These are phyloP conservation scores for Mya arenaria DNA, from an alignment of 1,140 invertebrate species.

Conservation along the genomic window DNA sequence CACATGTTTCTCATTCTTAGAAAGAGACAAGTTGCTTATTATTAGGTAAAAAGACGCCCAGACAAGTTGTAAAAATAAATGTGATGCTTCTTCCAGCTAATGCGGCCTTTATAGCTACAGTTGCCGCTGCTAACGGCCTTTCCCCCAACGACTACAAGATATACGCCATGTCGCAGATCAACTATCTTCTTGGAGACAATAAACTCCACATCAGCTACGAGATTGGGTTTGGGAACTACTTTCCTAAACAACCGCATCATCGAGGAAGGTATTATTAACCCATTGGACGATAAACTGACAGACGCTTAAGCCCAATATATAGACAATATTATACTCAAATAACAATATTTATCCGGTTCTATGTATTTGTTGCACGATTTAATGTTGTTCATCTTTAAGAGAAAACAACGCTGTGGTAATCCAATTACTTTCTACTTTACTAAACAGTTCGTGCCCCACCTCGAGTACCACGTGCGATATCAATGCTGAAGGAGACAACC, in stretches of 20 bases:
- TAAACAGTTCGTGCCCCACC: constrained; percentile 14
- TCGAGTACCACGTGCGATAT: constrained; percentile 17
- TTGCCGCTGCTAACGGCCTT: constrained; percentile 34
- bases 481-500: constrained; percentile 64
- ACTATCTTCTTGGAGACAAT: constrained; percentile 84
- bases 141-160: constrained; percentile 27
- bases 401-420: no score
- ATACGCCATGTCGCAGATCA: constrained; percentile 84
- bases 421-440: no score
- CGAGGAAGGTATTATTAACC: constrained; percentile 55
- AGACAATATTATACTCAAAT: no score
- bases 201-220: constrained; percentile 85
- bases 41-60: no score
- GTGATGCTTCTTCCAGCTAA: constrained; percentile 35
- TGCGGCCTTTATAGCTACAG: constrained; percentile 8
- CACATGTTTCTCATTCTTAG: no score
- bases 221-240: constrained; percentile 85
- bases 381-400: no score
- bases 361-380: no score
- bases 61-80: constrained; percentile 35
- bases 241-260: constrained; percentile 58
- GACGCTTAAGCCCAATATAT: no score
- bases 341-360: no score
- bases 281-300: no score
- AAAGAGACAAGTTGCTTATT: no score